Evolutionary conservation across 2,797 vertebrate genomes (phyloP).

Genomic region (Rachycentron canadum): DNA sequence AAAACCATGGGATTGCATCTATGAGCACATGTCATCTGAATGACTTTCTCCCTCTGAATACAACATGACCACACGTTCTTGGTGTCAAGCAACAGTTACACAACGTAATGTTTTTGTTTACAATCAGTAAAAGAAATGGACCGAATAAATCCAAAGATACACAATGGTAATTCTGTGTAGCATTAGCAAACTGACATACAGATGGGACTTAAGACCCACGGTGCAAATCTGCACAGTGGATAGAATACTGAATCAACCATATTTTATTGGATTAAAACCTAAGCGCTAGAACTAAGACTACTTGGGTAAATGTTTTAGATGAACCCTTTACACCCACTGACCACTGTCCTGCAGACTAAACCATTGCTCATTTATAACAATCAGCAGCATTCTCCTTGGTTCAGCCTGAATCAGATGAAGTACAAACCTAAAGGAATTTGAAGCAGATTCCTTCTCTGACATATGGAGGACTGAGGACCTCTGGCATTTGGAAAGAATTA

Average conservation of each 20-base stretch:
- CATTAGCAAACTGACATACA: slow-evolving; percentile 18
- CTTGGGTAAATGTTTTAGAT: slow-evolving; percentile 18
- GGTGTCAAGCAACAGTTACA: slow-evolving; percentile 46
- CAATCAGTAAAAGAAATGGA: slow-evolving; percentile 31
- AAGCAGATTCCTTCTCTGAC: slow-evolving; percentile 33
- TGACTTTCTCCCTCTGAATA: background rate
- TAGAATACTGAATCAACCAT: slow-evolving; percentile 45
- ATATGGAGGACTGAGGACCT: slow-evolving; percentile 11
- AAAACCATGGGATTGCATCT: background rate
- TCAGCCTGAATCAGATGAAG: slow-evolving; percentile 15
- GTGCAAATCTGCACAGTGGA: slow-evolving; percentile 13
- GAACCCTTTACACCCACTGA: slow-evolving; percentile 13
- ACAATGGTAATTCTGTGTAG: slow-evolving; percentile 19
- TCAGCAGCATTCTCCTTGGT: background rate
- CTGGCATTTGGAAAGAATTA: slow-evolving; percentile 47
- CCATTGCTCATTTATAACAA: background rate
- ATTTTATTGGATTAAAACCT: slow-evolving; percentile 64
- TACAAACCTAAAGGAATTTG: slow-evolving; percentile 35
- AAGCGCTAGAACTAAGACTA: slow-evolving; percentile 31
- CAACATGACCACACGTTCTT: slow-evolving; percentile 8
- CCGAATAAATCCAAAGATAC: slow-evolving; percentile 30
- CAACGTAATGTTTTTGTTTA: slow-evolving; percentile 42
- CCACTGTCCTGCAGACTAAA: slow-evolving; percentile 1
- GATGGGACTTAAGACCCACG: slow-evolving; percentile 1
- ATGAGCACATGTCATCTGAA: background rate